phyloP scores from a whole-genome alignment of 2,797 vertebrate species.

The Molossus molossus region DNA sequence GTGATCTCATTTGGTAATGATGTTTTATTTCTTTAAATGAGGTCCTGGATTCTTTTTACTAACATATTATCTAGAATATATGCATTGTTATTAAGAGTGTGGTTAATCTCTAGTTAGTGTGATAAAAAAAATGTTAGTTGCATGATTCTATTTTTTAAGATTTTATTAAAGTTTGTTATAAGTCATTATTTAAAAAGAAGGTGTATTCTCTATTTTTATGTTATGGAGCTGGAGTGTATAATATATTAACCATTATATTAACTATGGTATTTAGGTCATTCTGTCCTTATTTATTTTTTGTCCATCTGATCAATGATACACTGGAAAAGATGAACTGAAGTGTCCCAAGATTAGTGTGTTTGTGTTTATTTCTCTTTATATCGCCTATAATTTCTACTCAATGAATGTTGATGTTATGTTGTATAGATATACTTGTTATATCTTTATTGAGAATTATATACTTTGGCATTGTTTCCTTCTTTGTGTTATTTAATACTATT shows the following conservation, averaged over 20 bases:
- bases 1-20: not conserved
- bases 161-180: not conserved
- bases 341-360: not conserved
- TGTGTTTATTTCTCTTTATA: not conserved
- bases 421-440: not conserved
- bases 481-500: slow-evolving; percentile 5
- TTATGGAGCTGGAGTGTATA: not conserved
- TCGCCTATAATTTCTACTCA: slow-evolving; percentile 14
- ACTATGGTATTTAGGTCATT: not conserved
- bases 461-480: not conserved
- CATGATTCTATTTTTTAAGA: not conserved
- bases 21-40: slow-evolving; percentile 20
- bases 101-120: slow-evolving; percentile 5
- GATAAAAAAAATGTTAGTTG: not conserved
- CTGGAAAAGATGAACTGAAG: not conserved
- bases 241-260: not conserved
- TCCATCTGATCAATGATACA: not conserved
- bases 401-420: not conserved
- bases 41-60: slow-evolving; percentile 33
- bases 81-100: not conserved
- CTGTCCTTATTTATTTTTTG: not conserved
- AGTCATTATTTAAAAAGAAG: not conserved
- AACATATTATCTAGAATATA: slow-evolving; percentile 33
- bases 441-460: not conserved
- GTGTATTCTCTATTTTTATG: not conserved